These are phyloP conservation scores for Lepilemur septentrionalis DNA, from an alignment of 2,797 vertebrate genomes.

Conservation along the genomic window DNA sequence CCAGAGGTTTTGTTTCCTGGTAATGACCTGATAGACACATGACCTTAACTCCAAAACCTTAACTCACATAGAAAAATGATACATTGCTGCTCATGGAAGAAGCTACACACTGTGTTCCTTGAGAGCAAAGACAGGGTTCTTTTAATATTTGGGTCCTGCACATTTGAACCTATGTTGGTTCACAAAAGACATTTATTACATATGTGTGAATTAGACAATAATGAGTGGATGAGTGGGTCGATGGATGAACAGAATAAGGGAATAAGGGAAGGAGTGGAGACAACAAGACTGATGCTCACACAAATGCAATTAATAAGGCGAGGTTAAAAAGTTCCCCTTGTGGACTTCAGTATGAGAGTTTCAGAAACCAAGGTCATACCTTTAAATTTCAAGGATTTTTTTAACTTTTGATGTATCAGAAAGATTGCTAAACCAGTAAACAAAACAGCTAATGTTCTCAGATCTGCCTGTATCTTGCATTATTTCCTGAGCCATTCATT, in stretches of 20 bases:
- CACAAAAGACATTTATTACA: not conserved
- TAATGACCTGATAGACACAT: not conserved
- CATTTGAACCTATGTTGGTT: not conserved
- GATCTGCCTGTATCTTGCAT: not conserved
- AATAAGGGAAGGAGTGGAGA: not conserved
- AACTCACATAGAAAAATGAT: not conserved
- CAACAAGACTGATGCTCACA: not conserved
- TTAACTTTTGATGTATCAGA: not conserved
- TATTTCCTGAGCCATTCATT: not conserved
- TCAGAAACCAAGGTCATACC: not conserved
- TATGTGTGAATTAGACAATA: not conserved
- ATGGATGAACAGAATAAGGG: not conserved
- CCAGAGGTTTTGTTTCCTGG: not conserved
- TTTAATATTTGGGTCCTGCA: not conserved
- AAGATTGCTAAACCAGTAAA: not conserved
- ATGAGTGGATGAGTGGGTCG: not conserved
- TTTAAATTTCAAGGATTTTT: not conserved
- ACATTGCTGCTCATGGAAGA: not conserved
- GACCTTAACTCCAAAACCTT: not conserved
- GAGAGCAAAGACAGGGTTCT: not conserved
- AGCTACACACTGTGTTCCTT: not conserved
- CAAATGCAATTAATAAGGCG: not conserved
- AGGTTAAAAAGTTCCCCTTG: not conserved
- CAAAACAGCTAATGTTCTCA: constrained; percentile 7
- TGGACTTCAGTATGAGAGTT: not conserved